phyloP scores from a whole-genome alignment of 30 jellyfish, hydroid and myxozoan genomes.

The Sanderia malayensis region DNA sequence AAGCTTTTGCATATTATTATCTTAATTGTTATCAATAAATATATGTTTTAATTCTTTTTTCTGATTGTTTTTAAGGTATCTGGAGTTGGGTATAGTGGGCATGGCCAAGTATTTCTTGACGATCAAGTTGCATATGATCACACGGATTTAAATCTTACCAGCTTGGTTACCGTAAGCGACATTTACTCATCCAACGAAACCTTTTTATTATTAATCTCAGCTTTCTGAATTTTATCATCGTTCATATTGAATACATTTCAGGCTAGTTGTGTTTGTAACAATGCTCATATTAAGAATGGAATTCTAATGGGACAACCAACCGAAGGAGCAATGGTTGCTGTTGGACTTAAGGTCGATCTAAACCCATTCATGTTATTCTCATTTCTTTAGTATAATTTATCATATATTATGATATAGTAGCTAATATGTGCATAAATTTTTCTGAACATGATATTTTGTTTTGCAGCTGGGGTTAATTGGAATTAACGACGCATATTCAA shows the following conservation, averaged over 20 bases:
- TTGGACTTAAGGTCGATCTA: constrained; percentile 94
- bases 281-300: constrained; percentile 86
- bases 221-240: too few species aligned
- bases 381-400: too few species aligned
- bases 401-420: too few species aligned
- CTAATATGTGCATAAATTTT: neutral
- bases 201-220: constrained; percentile 3
- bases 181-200: neutral
- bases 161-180: constrained; percentile 72
- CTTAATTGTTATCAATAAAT: neutral
- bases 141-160: constrained; percentile 74
- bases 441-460: constrained; percentile 4
- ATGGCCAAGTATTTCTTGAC: constrained; percentile 81
- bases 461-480: constrained; percentile 82
- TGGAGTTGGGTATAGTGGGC: constrained; percentile 92
- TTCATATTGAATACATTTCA: too few species aligned
- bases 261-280: constrained; percentile 94
- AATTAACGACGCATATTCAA: constrained; percentile 57
- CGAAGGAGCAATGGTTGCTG: constrained; percentile 96
- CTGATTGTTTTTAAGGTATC: constrained; percentile 64
- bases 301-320: constrained; percentile 93
- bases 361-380: too few species aligned
- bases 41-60: neutral
- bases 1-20: neutral
- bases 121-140: constrained; percentile 68